A percentile compares a stretch with the other conserved stretches of the same genome.
phyloP scores from a whole-genome alignment of 2,113 vertebrate species.

The Lophochroa leadbeateri region DNA sequence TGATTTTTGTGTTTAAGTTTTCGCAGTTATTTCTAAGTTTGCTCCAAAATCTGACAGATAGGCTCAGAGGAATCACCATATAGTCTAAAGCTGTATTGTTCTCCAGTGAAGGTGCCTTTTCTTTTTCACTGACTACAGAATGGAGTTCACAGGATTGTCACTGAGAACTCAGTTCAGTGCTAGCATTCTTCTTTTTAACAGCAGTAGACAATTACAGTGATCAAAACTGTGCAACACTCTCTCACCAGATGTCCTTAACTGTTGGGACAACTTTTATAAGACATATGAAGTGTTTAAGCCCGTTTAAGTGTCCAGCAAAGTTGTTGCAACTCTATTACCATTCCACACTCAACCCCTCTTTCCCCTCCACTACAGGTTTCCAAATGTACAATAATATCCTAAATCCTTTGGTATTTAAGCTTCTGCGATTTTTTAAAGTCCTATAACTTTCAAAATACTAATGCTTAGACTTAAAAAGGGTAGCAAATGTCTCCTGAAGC shows the following conservation, averaged over 20 bases:
- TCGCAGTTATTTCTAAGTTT: neutral
- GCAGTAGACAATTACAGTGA: neutral
- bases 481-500: neutral
- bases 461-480: neutral
- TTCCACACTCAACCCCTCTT: neutral
- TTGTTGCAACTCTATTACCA: neutral
- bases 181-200: neutral
- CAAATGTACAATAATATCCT: neutral
- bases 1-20: neutral
- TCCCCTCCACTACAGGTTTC: neutral
- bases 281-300: neutral
- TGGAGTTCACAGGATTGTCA: neutral
- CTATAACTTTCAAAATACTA: neutral
- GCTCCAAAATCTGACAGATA: neutral
- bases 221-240: neutral
- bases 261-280: neutral
- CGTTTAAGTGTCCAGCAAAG: neutral
- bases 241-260: neutral
- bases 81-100: neutral
- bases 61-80: neutral
- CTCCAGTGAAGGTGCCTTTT: neutral
- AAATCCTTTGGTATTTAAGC: neutral
- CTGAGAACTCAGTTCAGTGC: neutral
- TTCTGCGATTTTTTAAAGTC: neutral
- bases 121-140: neutral